A percentile compares a stretch with the other conserved stretches of the same genome.
Conservation (phyloP, 2,113 vertebrate species). For the Neodontobutis hainanensis region DNA sequence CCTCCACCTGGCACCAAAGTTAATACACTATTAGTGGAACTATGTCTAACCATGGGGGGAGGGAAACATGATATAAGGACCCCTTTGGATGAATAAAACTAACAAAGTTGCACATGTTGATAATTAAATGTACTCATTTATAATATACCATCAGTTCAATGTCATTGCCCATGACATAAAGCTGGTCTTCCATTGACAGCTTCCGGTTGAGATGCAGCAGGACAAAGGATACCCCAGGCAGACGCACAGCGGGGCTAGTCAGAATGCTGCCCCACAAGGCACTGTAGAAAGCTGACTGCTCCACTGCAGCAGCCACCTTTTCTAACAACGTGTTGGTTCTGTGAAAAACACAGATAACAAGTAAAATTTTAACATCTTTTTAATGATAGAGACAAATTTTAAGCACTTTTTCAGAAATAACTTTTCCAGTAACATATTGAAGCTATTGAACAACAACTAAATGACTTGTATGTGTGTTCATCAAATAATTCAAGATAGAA, state of each 20-base stretch:
- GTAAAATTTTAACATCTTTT: background rate
- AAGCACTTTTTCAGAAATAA: too few relatives aligned
- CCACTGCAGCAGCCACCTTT: conserved; percentile 94
- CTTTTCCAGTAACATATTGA: too few relatives aligned
- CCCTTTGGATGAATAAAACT: background rate
- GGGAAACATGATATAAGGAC: background rate
- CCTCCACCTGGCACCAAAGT: conserved; percentile 88
- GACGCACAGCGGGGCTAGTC: conserved; percentile 93
- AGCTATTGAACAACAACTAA: too few relatives aligned
- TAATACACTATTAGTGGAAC: background rate
- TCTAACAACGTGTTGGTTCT: conserved; percentile 95
- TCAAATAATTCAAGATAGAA: background rate
- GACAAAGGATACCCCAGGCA: conserved; percentile 95
- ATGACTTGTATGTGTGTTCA: background rate
- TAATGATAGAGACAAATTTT: too few relatives aligned
- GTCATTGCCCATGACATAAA: conserved; percentile 97
- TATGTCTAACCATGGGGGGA: background rate
- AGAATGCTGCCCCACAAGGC: conserved; percentile 98
- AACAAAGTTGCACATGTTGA: background rate
- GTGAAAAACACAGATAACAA: conserved; percentile 11
- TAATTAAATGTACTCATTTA: background rate
- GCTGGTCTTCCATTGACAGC: conserved; percentile 98
- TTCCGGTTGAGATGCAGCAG: conserved; percentile 96
- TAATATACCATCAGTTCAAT: conserved; percentile 94
- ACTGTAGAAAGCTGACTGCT: conserved; percentile 95